Base-by-base conservation (phyloP, 2,888 invertebrate species). In the Dasysyrphus tricinctus region DNA sequence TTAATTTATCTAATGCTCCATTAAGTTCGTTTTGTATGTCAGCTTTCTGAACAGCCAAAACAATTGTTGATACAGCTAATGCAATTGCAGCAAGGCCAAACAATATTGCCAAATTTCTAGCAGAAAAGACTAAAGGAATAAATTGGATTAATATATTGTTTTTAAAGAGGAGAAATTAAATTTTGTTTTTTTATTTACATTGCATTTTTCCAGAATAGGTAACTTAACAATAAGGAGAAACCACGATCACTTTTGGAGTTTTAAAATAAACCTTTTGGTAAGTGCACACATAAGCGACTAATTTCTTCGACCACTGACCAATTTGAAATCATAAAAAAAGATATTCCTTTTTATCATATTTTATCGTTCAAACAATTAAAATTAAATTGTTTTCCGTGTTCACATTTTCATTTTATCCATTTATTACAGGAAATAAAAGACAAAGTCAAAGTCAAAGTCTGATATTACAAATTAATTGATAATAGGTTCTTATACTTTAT, bases 21-120 rank as follows among this genome's bases (percentile, higher is more conserved):
- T 91, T 89, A 4, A 92, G 86, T 42, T 92, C 91, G 76, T 90
- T 78, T 75, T 91, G 88, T 57, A 91, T 83, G n/a, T 89, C 88
- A 0, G 90, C 85, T 7, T 93, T 93, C 61, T 93, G 89, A 5
- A 93, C 92, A 1, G 93, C 93, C 73, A 95, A 89, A 6, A 93
- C 93, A 77, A 94, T 92, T 2, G 94, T 94, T 0, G 94, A 93
- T n/a, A 94, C 91, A 29, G 93, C 92, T 44, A 95, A 93, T 24
- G 90, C 91, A 9, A 89, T 89, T 32, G 92, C 88, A 56, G 90
- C 91, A 9, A 91, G 63, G 39, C 90, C 91, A 32, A 91, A 88
- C 57, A 90, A 89, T 77, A 92, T 91, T 67, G 91, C 91, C 49
- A 91, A 47, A 24, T 39, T 67, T 82, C 91, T 91, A n/a, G 89